Conservation (phyloP, 2,797 vertebrate species). For the Coreius guichenoti region DNA sequence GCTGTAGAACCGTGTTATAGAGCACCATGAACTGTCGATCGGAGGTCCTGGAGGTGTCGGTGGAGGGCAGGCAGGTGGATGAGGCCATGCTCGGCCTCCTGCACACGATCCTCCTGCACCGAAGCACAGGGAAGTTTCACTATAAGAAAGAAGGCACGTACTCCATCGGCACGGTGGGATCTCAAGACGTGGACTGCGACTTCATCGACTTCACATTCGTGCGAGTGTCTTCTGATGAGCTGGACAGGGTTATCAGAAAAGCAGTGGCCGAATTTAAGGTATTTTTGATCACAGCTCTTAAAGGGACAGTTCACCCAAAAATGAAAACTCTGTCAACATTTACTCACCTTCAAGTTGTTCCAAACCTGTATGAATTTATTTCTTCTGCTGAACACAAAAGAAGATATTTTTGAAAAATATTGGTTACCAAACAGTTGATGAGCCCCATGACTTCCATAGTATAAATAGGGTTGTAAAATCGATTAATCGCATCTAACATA, state of each 20-base stretch:
- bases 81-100: conserved; percentile 91
- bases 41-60: conserved; percentile 93
- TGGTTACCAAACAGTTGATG: no score
- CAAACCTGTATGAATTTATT: no score
- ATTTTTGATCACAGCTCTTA: conserved; percentile 8
- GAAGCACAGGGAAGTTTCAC: conserved; percentile 98
- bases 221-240: conserved; percentile 91
- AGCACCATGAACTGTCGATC: conserved; percentile 93
- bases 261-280: conserved; percentile 95
- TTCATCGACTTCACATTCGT: conserved; percentile 96
- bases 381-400: no score
- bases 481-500: no score
- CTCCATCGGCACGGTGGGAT: conserved; percentile 96
- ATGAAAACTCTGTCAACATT: not conserved
- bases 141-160: conserved; percentile 99
- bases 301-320: not conserved
- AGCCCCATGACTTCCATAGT: no score
- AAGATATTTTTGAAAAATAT: no score
- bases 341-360: not conserved
- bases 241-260: conserved; percentile 92
- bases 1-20: not conserved
- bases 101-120: conserved; percentile 93
- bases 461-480: no score
- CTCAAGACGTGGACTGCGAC: conserved; percentile 94
- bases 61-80: conserved; percentile 95